These are phyloP conservation scores for Todus mexicanus DNA, from an alignment of 2,797 vertebrate species.

Conservation along the genomic window DNA sequence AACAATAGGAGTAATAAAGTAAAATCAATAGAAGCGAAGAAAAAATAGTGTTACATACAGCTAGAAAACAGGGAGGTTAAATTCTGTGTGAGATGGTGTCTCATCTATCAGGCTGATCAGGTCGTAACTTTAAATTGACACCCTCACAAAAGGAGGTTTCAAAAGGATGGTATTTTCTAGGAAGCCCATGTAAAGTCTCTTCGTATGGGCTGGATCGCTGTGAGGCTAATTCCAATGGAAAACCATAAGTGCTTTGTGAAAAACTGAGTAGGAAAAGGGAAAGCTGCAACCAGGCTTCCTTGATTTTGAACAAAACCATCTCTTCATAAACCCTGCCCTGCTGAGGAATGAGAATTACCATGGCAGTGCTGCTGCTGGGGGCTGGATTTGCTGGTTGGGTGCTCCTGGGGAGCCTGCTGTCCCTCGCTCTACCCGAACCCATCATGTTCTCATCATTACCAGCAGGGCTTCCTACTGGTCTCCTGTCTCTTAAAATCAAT, in stretches of 20 bases:
- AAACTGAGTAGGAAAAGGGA: background rate
- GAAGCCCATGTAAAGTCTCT: background rate
- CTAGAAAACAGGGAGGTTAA: background rate
- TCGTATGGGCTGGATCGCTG: background rate
- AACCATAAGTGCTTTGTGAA: background rate
- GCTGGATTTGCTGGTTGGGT: background rate
- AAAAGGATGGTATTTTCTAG: background rate
- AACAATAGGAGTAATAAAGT: background rate
- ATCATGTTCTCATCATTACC: background rate
- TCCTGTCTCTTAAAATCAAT: background rate
- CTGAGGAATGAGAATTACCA: background rate
- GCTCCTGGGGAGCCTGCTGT: background rate
- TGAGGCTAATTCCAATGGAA: background rate
- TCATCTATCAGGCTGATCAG: background rate
- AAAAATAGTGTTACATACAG: background rate
- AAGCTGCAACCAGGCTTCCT: background rate
- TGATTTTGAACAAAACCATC: background rate
- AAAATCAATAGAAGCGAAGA: background rate
- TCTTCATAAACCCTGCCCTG: background rate
- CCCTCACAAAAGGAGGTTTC: background rate
- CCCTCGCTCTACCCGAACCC: background rate
- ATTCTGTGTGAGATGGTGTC: background rate
- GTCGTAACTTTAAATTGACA: background rate
- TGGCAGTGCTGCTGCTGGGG: background rate
- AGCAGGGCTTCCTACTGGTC: background rate